Evolutionary conservation across 1,140 invertebrate species (phyloP).

Genomic region (Leucophenga varia): DNA sequence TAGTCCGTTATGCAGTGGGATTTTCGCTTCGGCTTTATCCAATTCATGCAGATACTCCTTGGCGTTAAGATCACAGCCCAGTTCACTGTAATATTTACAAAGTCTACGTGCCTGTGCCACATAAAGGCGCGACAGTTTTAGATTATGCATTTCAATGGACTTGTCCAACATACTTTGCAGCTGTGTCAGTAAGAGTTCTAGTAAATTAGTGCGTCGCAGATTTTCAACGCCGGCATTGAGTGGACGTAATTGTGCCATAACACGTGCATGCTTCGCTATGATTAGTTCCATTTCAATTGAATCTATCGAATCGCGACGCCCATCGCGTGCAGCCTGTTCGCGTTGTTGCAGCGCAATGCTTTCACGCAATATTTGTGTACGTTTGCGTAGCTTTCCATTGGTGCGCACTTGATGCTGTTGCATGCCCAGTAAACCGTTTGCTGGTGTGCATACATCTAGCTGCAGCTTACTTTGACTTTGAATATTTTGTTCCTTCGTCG

Average conservation of each 20-base stretch:
- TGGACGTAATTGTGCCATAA: conserved; percentile 16
- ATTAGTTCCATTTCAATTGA: conserved; percentile 48
- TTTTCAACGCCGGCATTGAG: conserved; percentile 57
- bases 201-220: conserved; percentile 60
- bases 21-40: conserved; percentile 43
- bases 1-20: neutral
- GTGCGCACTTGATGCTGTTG: conserved; percentile 34
- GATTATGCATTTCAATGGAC: conserved; percentile 51
- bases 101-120: conserved; percentile 70
- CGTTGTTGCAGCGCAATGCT: conserved; percentile 41
- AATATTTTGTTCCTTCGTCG: neutral
- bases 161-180: conserved; percentile 31
- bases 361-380: conserved; percentile 45
- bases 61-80: conserved; percentile 58
- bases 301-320: conserved; percentile 36
- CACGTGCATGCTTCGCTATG: conserved; percentile 1
- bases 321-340: conserved; percentile 28
- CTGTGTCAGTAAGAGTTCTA: conserved; percentile 64
- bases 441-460: no score
- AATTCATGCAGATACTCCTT: conserved; percentile 59
- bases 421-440: conserved; percentile 36
- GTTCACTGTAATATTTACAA: conserved; percentile 64
- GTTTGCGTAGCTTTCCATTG: conserved; percentile 30
- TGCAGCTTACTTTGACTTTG: no score
- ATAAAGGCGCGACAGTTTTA: conserved; percentile 65